Evolutionary conservation across 2,797 vertebrate species (phyloP).

Genomic region (Chelon auratus): DNA sequence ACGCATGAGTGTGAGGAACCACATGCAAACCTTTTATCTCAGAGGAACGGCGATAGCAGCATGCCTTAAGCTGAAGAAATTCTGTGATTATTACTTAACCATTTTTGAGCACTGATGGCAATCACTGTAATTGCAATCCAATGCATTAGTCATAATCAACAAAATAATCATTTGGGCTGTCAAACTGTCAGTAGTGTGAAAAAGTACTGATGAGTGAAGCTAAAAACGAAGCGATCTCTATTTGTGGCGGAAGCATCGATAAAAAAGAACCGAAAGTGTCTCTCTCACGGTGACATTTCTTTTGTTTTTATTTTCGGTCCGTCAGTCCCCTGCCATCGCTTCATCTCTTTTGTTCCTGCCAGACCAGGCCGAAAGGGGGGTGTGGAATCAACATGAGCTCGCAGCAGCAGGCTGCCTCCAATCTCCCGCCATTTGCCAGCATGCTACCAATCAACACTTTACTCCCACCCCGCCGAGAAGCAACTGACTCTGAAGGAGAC

Average conservation of each 20-base stretch:
- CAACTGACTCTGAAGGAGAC: constrained; percentile 70
- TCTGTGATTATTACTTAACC: no score
- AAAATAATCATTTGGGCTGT: not conserved
- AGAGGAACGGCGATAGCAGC: no score
- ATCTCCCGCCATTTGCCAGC: constrained; percentile 78
- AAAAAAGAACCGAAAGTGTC: constrained; percentile 41
- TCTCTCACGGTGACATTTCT: constrained; percentile 40
- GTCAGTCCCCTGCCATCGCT: constrained; percentile 16
- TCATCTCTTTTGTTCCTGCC: constrained; percentile 61
- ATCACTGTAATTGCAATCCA: constrained; percentile 5
- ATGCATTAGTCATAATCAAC: not conserved
- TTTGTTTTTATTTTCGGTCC: constrained; percentile 44
- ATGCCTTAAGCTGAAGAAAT: no score
- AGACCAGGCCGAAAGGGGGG: constrained; percentile 50
- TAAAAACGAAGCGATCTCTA: constrained; percentile 24
- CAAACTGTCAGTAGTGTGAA: constrained; percentile 6
- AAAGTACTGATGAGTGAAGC: not conserved
- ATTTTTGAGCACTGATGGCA: not conserved
- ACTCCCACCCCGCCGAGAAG: constrained; percentile 66
- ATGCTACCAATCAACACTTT: constrained; percentile 83
- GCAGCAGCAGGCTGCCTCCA: constrained; percentile 62
- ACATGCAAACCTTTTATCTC: no score
- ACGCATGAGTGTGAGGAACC: no score
- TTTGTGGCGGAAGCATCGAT: constrained; percentile 39
- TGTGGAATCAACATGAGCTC: constrained; percentile 52